Evolutionary conservation across 2,888 invertebrate species (phyloP), one percentile per base, ranked within the genome.

Genomic region (Dinocampus coccinellae): DNA sequence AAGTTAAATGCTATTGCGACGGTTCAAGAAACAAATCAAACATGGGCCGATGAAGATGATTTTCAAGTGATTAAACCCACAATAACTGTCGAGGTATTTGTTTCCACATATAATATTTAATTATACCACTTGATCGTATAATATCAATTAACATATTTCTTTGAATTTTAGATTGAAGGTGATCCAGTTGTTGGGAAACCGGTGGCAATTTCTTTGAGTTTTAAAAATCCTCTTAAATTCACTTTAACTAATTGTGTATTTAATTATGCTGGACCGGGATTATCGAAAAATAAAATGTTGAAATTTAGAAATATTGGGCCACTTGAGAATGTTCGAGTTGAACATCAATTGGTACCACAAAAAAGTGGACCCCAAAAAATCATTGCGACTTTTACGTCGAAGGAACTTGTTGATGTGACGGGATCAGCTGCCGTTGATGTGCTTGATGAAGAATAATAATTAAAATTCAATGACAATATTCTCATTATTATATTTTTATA

Each of bases 41-140:
- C 94, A 1, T 95, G 94, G 93, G 92, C 93, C 0, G 94, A 93
- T 76, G 94, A 95, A 80, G 95, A 95, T 79, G 94, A 95, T 87
- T 94, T 95, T 88, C 92, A 94, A 85, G 90, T 95, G 6, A 88
- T 93, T 34, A 93, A 93, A 82, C 95, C 95, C 1, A 91, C 89
- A 72, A 91, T 95, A 66, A 88, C 88, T 39, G 90, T 95, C 39
- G 90, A 91, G 89, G 94, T 94, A 88, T 65, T 4, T 29, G 7
- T 4, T 29, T 29, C 29, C 24, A 62, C 4, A 73, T 20, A 42
- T 33, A 53, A 26, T 16, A n/a, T 55, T 33, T 73, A 57, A 9
- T 42, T 47, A 61, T 72, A 36, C 60, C 52, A 2, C 10, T 55
- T 26, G 1, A 24, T 63, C 4, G 13, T 20, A n/a, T 22, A n/a